Base-by-base conservation (phyloP, 2,113 vertebrate genomes). In the Aplodontia rufa region DNA sequence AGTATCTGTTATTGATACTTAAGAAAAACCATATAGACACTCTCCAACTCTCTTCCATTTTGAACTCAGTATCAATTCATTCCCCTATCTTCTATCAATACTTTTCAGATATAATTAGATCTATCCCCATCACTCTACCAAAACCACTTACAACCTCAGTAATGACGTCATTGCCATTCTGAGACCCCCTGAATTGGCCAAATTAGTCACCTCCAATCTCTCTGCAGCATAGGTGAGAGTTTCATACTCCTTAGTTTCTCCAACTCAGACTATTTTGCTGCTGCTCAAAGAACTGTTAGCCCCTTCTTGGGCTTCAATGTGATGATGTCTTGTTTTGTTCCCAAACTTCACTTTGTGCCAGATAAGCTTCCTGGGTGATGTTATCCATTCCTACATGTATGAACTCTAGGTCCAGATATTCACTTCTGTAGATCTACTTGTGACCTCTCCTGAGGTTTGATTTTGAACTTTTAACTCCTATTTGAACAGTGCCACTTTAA, bases 381-480 rank as follows among this genome's bases (percentile, higher is more conserved):
- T 51, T 81, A 51, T 49, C 30, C 30, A 53, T 58, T 58, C 51
- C 66, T 85, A 5, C 26, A 72, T 55, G n/a, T 60, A 7, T 90
- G n/a, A 92, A 93, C n/a, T 22, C 22, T 58, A 71, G 10, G 19
- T 64, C 26, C 32, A 40, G 13, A 53, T 53, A 68, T 87, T 60
- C 62, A 58, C 42, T 60, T 95, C 51, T 74, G 90, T 79, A 55
- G 69, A 49, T 86, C 93, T 19, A 74, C 2, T 4, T 78, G 79
- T 94, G 71, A 90, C 49, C n/a, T 82, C 32, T 75, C n/a, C 75
- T 90, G 75, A 87, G 71, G n/a, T 87, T 42, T 81, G 16, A 53
- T 81, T 86, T 93, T 90, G 40, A 96, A 84, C 53, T 90, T 94
- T 71, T 71, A 90, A 68, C 22, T 95, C 74, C 37, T 32, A 28